Evolutionary conservation across 2,113 vertebrate species (phyloP).

Genomic region (Chaenogobius annularis): DNA sequence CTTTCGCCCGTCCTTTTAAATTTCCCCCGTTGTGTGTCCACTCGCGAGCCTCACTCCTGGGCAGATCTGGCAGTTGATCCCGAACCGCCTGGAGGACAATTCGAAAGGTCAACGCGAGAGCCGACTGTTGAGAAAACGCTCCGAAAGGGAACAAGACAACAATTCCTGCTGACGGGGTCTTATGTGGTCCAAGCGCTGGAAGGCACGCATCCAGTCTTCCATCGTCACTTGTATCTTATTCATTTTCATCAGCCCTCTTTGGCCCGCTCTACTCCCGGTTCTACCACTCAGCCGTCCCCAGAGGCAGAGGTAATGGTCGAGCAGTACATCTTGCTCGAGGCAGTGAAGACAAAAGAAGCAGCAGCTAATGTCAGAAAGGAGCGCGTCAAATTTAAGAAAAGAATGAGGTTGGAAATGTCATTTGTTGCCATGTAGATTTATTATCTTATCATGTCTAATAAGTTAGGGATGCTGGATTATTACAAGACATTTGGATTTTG

Average conservation of each 20-base stretch:
- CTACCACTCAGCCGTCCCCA: conserved; percentile 44
- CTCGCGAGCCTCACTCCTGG: conserved; percentile 30
- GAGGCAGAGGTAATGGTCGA: conserved; percentile 57
- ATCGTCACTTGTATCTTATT: conserved; percentile 62
- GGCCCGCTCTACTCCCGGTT: conserved; percentile 19
- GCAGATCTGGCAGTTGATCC: conserved; percentile 66
- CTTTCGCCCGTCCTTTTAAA: conserved; percentile 8
- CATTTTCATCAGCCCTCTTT: conserved; percentile 54
- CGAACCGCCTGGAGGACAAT: conserved; percentile 61
- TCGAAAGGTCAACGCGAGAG: conserved; percentile 70
- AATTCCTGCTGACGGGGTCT: conserved; percentile 66
- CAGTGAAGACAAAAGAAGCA: conserved; percentile 57
- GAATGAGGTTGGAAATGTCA: conserved; percentile 34
- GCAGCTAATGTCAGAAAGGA: conserved; percentile 38
- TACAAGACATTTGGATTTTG: background rate
- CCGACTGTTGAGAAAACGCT: conserved; percentile 44
- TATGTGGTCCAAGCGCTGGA: conserved; percentile 66
- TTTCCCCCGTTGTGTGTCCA: conserved; percentile 13
- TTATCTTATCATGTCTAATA: conserved; percentile 21
- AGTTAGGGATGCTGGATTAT: background rate
- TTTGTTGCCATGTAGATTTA: conserved; percentile 3
- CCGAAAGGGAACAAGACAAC: conserved; percentile 54
- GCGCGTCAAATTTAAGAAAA: conserved; percentile 39
- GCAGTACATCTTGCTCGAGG: conserved; percentile 39
- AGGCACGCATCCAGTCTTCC: conserved; percentile 56